Conservation (phyloP, 2,113 vertebrate genomes). For the Alligator mississippiensis region DNA sequence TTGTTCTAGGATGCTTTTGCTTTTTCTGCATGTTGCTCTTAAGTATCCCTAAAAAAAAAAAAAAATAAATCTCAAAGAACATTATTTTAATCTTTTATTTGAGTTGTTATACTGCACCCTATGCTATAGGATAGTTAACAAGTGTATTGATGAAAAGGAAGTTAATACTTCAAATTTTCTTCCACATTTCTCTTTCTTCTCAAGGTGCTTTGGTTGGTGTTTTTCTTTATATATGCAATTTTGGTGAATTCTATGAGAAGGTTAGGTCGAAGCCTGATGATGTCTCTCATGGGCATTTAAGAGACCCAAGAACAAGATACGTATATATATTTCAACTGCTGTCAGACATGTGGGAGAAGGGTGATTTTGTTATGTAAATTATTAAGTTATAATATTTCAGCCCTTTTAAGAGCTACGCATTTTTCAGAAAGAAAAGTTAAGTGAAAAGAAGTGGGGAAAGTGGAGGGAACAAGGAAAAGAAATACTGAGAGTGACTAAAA, state of each 20-base stretch:
- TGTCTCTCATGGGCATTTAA: not conserved
- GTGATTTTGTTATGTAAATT: not conserved
- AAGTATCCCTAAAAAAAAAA: not conserved
- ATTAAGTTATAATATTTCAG: not conserved
- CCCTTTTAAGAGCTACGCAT: not conserved
- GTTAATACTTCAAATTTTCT: not conserved
- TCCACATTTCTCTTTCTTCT: not conserved
- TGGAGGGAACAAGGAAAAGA: not conserved
- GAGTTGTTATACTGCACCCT: not conserved
- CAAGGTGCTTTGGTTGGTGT: not conserved
- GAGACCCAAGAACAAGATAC: not conserved
- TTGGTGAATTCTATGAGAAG: not conserved
- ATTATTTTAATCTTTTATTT: not conserved
- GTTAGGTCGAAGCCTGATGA: not conserved
- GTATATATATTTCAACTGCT: not conserved
- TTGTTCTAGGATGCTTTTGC: not conserved
- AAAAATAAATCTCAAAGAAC: not conserved
- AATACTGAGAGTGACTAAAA: not conserved
- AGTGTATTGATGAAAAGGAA: not conserved
- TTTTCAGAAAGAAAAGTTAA: not conserved
- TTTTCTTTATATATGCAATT: not conserved
- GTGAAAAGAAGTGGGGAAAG: not conserved
- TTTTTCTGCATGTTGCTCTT: rapidly evolving
- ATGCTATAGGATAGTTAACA: not conserved
- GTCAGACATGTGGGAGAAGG: not conserved